Evolutionary conservation across 2,888 invertebrate genomes (phyloP).

Genomic region (Strigamia crassipes): DNA sequence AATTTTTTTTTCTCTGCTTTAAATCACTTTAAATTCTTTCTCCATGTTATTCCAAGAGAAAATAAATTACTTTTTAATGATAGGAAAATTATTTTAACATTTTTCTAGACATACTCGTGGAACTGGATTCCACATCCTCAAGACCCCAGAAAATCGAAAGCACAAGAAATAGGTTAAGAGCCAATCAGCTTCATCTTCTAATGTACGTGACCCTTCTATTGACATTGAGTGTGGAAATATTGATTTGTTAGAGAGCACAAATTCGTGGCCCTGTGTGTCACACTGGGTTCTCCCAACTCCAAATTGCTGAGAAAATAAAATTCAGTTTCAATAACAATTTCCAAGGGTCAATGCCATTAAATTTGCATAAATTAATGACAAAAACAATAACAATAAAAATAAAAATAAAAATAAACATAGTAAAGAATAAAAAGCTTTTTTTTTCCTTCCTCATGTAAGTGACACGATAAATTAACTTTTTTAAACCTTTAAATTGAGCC

Average conservation of each 20-base stretch:
- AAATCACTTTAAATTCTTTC: too few relatives aligned
- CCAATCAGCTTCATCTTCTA: background rate
- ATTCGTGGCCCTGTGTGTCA: background rate
- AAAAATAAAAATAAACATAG: too few relatives aligned
- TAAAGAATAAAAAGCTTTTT: background rate
- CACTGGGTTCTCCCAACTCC: background rate
- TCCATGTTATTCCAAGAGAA: too few relatives aligned
- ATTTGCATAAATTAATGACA: background rate
- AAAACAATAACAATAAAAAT: background rate
- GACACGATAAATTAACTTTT: background rate
- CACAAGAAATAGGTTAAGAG: background rate
- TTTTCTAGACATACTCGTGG: too few relatives aligned
- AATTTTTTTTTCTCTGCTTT: too few relatives aligned
- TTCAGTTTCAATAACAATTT: background rate
- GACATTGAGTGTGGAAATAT: conserved; percentile 2
- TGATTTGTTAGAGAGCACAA: background rate
- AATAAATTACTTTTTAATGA: too few relatives aligned
- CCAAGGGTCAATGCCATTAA: background rate
- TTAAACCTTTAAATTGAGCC: background rate
- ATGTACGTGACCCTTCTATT: background rate
- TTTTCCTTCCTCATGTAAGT: background rate
- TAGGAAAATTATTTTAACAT: too few relatives aligned
- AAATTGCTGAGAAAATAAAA: too few relatives aligned
- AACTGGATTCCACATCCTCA: too few relatives aligned
- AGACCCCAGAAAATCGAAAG: background rate